Base-by-base conservation (phyloP, 2,113 vertebrate species). In the Corythornis madagascariensis region DNA sequence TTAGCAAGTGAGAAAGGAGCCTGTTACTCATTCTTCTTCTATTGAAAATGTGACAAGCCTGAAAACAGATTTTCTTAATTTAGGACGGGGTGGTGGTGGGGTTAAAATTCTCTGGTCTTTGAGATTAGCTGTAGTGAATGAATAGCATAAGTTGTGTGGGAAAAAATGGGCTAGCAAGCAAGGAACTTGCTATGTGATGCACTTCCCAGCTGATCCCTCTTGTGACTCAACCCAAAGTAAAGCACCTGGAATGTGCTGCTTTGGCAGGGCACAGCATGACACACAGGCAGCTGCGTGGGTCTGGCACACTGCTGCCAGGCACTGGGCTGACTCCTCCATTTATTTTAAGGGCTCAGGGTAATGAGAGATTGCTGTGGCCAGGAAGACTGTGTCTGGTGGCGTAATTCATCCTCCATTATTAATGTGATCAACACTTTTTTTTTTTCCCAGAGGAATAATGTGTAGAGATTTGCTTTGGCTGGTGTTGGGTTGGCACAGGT, bases 241-340 rank as follows among this genome's bases (percentile, higher is more conserved):
- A 82, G 86, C 76, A 84, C 86, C 84, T 72, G 88, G 91, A 94
- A 95, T 87, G 72, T 94, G 88, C 88, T 74, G 76, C 66, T 72
- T 69, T 17, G 38, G 40, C 94, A 84, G 31, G 0, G 47, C 13
- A 13, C 13, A 22, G 88, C 38, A 42, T 12, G 13, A 42, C 10
- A 7, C 28, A 65, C 60, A 48, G 81, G 71, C 61, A 83, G 95
- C 91, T 91, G 89, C 28, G 12, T 6, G 2, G n/a, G 2, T 72
- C 81, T 89, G 92, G 53, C 78, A 93, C 26, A 22, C 50, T 47
- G 61, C 69, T 67, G 33, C 92, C 25, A 7, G 67, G 57, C 50
- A 31, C 94, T 38, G 50, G 33, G 35, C 74, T 91, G 52, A 2
- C 73, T 70, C 63, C 89, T 52, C 81, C 31, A 0, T 55, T 74